phyloP scores from a whole-genome alignment of 2,888 invertebrate species.

The Lithosia quadra region DNA sequence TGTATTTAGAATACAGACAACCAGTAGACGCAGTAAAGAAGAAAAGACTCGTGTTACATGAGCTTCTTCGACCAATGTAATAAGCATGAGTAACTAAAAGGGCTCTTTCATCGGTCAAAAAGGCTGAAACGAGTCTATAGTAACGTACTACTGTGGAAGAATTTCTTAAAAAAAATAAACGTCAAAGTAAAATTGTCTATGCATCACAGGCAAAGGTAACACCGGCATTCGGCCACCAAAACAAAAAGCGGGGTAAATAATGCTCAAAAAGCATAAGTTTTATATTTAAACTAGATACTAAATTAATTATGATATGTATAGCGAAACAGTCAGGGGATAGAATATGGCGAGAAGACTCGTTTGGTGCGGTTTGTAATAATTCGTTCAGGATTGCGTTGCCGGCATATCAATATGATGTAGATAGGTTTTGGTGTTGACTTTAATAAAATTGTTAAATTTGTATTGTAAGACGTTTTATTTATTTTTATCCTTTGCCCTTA shows the following conservation, averaged over 20 bases:
- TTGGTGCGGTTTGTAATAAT: conserved; percentile 43
- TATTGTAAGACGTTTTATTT: conserved; percentile 50
- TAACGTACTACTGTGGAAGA: not conserved
- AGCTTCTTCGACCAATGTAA: too few relatives aligned
- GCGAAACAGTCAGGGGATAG: conserved; percentile 51
- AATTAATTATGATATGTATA: conserved; percentile 58
- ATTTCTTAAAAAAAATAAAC: not conserved
- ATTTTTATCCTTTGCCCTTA: conserved; percentile 38
- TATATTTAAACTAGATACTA: conserved; percentile 55
- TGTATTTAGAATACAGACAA: too few relatives aligned
- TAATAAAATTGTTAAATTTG: conserved; percentile 85
- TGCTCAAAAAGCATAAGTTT: conserved; percentile 66
- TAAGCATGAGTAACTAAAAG: not conserved
- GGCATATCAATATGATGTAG: conserved; percentile 82
- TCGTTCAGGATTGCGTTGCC: conserved; percentile 66
- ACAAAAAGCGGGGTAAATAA: conserved; percentile 36
- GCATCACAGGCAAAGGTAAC: conserved; percentile 11
- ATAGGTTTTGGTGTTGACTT: conserved; percentile 82
- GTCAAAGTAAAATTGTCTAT: conserved; percentile 2
- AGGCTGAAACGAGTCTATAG: not conserved
- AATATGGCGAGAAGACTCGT: conserved; percentile 32
- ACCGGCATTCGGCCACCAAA: conserved; percentile 44
- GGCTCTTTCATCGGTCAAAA: not conserved
- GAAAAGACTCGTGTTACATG: not conserved
- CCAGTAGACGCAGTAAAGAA: not conserved